Base-by-base conservation (phyloP, 2,113 vertebrate species). In the Chloebia gouldiae region DNA sequence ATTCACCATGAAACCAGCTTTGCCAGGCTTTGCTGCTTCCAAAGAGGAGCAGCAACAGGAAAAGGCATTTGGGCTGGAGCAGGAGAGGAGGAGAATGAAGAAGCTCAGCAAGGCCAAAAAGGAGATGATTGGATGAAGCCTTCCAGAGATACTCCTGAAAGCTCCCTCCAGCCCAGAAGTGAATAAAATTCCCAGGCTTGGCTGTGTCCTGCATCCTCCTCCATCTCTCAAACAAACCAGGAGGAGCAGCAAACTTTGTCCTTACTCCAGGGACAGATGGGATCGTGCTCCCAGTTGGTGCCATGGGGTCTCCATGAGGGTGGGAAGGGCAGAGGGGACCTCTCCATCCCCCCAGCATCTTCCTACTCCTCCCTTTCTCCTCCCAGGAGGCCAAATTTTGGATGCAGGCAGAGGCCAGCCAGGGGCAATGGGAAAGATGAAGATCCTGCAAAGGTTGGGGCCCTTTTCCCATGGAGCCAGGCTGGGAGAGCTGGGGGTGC, bases 241-340 rank as follows among this genome's bases (percentile, higher is more conserved):
- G 3, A 19, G n/a, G 61, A 68, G 39, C 8, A 21, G 42, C 64
- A 83, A 89, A 50, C 30, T 6, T 3, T 31, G 20, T 27, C 20
- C 19, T 64, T 13, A 7, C 35, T 54, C 33, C 60, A 64, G 15
- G 3, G 10, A 6, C 16, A 24, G 47, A 2, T 2, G 20, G 35
- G 15, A 31, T 79, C 31, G 24, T 7, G n/a, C 3, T 50, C 51
- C 35, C 42, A 1, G 3, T 2, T 6, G 23, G 42, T 45, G 10
- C 56, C 44, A 7, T 1, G 9, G 51, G 18, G 44, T 22, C 21
- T 59, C 39, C 22, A 8, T 5, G 2, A 0, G 1, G 2, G 30
- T 27, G 65, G 50, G 33, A 81, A 83, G 14, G 42, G 30, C 42
- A 31, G 51, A 53, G 30, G 15, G 13, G 15, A 39, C 3, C 3